Evolutionary conservation across 2,888 invertebrate species (phyloP).

Genomic region (Prostheceraeus crozeri): DNA sequence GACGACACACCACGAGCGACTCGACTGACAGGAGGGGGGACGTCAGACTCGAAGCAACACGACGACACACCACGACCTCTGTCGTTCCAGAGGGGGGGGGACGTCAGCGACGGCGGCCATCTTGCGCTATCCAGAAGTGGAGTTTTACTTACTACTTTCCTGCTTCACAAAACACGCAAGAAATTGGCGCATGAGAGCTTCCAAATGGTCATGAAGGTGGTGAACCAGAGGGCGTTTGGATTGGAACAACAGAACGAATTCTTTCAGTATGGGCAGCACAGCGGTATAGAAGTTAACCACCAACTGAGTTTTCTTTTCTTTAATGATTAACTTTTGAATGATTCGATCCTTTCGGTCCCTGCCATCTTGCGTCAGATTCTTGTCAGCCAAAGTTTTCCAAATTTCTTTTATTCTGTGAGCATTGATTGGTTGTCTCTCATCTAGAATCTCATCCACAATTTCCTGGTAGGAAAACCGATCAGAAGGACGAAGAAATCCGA

Average conservation of each 20-base stretch:
- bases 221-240: constrained; percentile 26
- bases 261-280: constrained; percentile 29
- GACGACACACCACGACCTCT: too few relatives aligned
- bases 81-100: too few relatives aligned
- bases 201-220: constrained; percentile 31
- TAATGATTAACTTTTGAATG: constrained; percentile 1
- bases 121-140: too few relatives aligned
- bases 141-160: too few relatives aligned
- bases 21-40: too few relatives aligned
- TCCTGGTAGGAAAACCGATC: constrained; percentile 1
- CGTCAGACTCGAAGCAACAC: too few relatives aligned
- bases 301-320: constrained; percentile 27
- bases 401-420: constrained; percentile 20
- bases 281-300: constrained; percentile 27
- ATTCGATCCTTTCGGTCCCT: constrained; percentile 27
- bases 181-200: constrained; percentile 9
- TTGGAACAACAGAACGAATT: constrained; percentile 31
- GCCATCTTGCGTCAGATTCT: constrained; percentile 28
- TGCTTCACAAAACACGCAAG: constrained; percentile 32
- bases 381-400: constrained; percentile 9
- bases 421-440: neutral
- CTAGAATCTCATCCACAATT: constrained; percentile 1
- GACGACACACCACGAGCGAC: too few relatives aligned
- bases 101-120: too few relatives aligned
- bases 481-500: constrained; percentile 9